Percentiles rank a stretch among this genome's conserved stretches.
phyloP scores from a whole-genome alignment of 53 echinoderm and acorn worm genomes.

The Mesocentrotus franciscanus region DNA sequence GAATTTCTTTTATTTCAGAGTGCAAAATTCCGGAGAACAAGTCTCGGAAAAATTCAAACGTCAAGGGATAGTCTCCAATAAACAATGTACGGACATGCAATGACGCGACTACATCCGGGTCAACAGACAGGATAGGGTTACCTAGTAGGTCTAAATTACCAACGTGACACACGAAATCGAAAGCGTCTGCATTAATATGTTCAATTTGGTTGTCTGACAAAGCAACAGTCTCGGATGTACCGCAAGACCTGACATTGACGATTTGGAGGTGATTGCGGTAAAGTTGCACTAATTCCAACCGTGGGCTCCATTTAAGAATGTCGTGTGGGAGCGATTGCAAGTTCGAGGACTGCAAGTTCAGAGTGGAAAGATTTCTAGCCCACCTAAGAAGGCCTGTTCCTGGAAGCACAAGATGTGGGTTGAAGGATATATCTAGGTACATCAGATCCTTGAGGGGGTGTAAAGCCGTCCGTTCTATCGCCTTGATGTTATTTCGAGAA shows the following conservation, averaged over 20 bases:
- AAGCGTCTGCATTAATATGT: background rate
- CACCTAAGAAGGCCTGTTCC: background rate
- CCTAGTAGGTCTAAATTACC: background rate
- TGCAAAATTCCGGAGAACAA: background rate
- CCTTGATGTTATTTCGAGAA: background rate
- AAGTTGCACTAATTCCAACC: background rate
- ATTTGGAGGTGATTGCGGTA: background rate
- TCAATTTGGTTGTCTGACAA: background rate
- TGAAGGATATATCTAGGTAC: constrained; percentile 2
- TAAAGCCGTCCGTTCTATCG: background rate
- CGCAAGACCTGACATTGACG: constrained; percentile 28
- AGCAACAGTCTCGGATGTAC: background rate
- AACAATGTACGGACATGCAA: background rate
- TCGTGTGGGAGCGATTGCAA: background rate
- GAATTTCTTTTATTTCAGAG: background rate
- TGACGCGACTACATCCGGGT: background rate
- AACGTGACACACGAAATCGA: background rate
- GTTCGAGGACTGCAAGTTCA: background rate
- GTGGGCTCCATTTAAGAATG: constrained; percentile 7
- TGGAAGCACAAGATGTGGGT: constrained; percentile 9
- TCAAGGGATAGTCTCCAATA: constrained; percentile 17
- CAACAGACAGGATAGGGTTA: background rate
- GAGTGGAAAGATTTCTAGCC: background rate
- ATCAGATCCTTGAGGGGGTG: background rate
- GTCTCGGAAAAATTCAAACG: background rate